Evolutionary conservation across 2,888 invertebrate genomes (phyloP).

Genomic region (Petrolisthes cinctipes): DNA sequence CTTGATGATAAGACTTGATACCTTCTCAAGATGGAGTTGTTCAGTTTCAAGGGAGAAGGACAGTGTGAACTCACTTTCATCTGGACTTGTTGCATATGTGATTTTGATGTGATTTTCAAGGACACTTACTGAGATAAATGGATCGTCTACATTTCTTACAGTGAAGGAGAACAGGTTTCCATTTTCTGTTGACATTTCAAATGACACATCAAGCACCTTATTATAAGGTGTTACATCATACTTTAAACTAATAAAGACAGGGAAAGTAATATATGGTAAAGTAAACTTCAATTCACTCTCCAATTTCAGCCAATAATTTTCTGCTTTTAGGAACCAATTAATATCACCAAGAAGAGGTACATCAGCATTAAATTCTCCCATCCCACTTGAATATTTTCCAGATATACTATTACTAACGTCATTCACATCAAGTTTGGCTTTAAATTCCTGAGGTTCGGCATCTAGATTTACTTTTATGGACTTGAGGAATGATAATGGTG

Average conservation of each 20-base stretch:
- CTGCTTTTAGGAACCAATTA: constrained; percentile 13
- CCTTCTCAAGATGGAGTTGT: not conserved
- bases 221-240: constrained; percentile 7
- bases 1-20: not conserved
- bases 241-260: not conserved
- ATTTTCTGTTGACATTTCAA: not conserved
- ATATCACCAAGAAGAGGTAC: constrained; percentile 37
- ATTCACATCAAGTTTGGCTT: constrained; percentile 10
- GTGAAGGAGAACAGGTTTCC: constrained; percentile 15
- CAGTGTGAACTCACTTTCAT: not conserved
- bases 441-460: not conserved
- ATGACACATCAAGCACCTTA: not conserved
- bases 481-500: constrained; percentile 13
- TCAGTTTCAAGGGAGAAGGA: constrained; percentile 20
- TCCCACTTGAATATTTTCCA: constrained; percentile 15
- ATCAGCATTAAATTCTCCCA: constrained; percentile 14
- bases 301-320: constrained; percentile 18
- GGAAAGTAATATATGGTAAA: not conserved
- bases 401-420: constrained; percentile 5
- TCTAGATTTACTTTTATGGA: constrained; percentile 5
- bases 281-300: not conserved
- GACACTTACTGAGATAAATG: not conserved
- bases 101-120: constrained; percentile 19
- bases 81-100: not conserved
- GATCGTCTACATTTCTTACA: not conserved